phyloP scores from a whole-genome alignment of 2,797 vertebrate species.

The Pseudochromis fuscus region DNA sequence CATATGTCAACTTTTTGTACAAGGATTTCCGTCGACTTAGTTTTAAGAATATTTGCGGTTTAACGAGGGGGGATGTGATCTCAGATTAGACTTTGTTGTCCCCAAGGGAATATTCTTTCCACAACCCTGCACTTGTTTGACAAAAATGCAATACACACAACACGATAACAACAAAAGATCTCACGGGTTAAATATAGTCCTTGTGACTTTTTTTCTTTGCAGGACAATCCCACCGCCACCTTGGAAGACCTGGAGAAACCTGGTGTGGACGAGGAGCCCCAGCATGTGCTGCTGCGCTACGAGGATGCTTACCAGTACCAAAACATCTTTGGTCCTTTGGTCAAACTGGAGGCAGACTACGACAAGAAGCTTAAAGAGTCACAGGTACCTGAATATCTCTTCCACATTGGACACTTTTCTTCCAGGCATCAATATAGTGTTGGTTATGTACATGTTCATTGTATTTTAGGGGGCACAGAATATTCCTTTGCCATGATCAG shows the following conservation, averaged over 20 bases:
- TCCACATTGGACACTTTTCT: not conserved
- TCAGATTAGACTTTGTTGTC: too few species aligned
- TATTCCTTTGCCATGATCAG: too few species aligned
- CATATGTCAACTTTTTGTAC: too few species aligned
- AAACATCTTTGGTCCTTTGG: conserved; percentile 98
- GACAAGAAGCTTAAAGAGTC: conserved; percentile 99
- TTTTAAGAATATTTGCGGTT: too few species aligned
- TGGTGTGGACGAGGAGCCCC: conserved; percentile 97
- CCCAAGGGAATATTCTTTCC: too few species aligned
- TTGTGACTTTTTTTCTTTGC: conserved; percentile 1
- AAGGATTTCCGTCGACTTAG: too few species aligned
- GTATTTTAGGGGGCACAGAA: not conserved
- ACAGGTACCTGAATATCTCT: conserved; percentile 84
- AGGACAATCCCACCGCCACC: conserved; percentile 98
- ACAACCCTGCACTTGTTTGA: too few species aligned
- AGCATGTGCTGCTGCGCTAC: conserved; percentile 96
- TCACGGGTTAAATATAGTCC: not conserved
- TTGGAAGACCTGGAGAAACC: conserved; percentile 98
- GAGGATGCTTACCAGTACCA: conserved; percentile 99
- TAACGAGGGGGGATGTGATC: too few species aligned
- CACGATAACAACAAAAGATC: too few species aligned
- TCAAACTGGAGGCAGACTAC: conserved; percentile 98
- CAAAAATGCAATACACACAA: too few species aligned
- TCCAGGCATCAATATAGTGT: too few species aligned
- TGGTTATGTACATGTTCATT: not conserved